Percentiles rank a stretch among this genome's conserved stretches.
Conservation (phyloP, 2,888 invertebrate species). For the Nomada ferruginata region DNA sequence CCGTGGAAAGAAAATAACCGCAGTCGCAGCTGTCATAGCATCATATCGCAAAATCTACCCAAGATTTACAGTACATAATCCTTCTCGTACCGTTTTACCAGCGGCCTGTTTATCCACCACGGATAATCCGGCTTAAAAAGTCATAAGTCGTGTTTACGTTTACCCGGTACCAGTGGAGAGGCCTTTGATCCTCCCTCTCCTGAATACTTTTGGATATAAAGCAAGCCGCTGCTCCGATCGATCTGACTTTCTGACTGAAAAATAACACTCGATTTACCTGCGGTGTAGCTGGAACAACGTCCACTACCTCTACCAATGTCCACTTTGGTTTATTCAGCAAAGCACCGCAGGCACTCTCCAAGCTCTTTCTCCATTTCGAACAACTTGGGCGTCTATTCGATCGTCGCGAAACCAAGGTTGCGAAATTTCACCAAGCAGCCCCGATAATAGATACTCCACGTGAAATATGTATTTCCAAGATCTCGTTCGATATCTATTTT, state of each 20-base stretch:
- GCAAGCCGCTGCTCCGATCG: neutral
- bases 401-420: no score
- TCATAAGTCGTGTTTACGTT: slow-evolving; percentile 69
- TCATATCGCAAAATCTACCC: slow-evolving; percentile 29
- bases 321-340: no score
- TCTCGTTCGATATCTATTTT: slow-evolving; percentile 63
- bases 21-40: neutral
- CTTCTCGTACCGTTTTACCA: neutral
- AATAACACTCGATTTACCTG: slow-evolving; percentile 31
- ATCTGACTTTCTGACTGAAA: slow-evolving; percentile 18
- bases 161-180: slow-evolving; percentile 13
- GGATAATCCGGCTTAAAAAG: slow-evolving; percentile 78
- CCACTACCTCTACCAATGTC: no score
- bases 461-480: neutral
- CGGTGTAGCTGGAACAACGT: no score
- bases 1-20: neutral
- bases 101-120: slow-evolving; percentile 64
- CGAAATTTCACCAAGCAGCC: neutral
- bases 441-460: neutral
- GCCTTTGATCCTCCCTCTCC: slow-evolving; percentile 1
- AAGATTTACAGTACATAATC: slow-evolving; percentile 47
- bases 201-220: neutral
- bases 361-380: no score
- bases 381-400: no score
- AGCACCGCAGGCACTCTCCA: no score